phyloP scores from a whole-genome alignment of 1,140 invertebrate genomes.

The Frieseomelitta varia region DNA sequence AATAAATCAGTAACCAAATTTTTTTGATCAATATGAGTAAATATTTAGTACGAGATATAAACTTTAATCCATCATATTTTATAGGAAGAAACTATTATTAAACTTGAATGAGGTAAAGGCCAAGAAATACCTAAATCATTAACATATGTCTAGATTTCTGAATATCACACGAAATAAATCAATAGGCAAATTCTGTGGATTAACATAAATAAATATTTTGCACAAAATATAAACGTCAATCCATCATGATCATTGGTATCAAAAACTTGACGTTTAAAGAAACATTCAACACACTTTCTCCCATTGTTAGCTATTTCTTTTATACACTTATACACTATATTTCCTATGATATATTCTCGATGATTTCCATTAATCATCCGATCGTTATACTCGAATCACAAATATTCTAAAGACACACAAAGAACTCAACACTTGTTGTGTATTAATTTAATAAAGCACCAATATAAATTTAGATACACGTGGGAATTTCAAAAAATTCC shows the following conservation, averaged over 20 bases:
- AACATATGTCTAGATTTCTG: not conserved
- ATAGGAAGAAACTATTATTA: no score
- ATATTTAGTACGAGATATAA: not conserved
- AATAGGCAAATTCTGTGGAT: not conserved
- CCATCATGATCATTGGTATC: not conserved
- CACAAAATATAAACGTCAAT: not conserved
- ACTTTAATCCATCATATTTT: not conserved
- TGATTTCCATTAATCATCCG: not conserved
- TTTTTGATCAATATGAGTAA: not conserved
- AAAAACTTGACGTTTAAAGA: not conserved
- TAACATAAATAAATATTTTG: not conserved
- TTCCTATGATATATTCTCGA: not conserved
- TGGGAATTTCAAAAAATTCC: constrained; percentile 54
- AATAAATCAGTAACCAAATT: not conserved
- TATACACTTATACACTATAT: not conserved
- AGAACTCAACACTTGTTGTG: constrained; percentile 10
- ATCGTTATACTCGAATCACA: not conserved
- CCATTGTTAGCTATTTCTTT: not conserved
- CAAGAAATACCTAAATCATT: no score
- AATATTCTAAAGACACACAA: not conserved
- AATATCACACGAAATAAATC: not conserved
- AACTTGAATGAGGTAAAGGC: no score
- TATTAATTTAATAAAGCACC: not conserved
- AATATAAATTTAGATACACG: constrained; percentile 19
- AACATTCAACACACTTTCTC: constrained; percentile 11